phyloP scores from a whole-genome alignment of 2,113 vertebrate species.

The Crotalus helleri region DNA sequence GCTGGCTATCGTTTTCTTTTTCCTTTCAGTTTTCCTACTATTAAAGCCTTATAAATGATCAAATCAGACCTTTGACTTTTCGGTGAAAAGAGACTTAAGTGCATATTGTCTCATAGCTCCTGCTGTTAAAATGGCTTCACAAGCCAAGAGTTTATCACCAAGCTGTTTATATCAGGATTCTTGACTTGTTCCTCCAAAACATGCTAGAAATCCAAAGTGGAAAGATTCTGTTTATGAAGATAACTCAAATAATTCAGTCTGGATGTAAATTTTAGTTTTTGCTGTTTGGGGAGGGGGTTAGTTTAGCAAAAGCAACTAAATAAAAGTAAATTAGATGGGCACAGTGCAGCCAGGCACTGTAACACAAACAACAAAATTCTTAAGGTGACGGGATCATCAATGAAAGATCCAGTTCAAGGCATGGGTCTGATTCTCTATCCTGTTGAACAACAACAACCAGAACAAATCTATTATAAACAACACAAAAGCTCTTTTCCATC shows the following conservation, averaged over 20 bases:
- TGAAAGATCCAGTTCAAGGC: not conserved
- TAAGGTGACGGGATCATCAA: not conserved
- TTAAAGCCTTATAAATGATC: not conserved
- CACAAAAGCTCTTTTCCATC: not conserved
- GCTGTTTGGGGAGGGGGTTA: not conserved
- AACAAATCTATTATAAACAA: not conserved
- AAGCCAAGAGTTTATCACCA: not conserved
- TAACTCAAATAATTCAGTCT: not conserved
- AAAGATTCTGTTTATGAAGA: not conserved
- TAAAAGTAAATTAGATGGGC: not conserved
- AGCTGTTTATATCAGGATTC: not conserved
- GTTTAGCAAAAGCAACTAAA: not conserved
- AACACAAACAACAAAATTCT: not conserved
- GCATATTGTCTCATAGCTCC: not conserved
- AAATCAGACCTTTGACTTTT: not conserved
- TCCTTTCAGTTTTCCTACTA: not conserved
- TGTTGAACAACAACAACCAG: not conserved
- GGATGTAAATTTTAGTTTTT: not conserved
- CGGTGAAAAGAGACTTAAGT: not conserved
- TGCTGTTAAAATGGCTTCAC: not conserved
- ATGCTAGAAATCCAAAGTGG: not conserved
- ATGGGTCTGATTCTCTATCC: not conserved
- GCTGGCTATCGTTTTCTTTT: not conserved
- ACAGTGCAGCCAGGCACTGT: not conserved
- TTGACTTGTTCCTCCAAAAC: not conserved